Evolutionary conservation across 1,140 invertebrate genomes (phyloP), one percentile per base, ranked within the genome.

Genomic region (Homarus americanus): DNA sequence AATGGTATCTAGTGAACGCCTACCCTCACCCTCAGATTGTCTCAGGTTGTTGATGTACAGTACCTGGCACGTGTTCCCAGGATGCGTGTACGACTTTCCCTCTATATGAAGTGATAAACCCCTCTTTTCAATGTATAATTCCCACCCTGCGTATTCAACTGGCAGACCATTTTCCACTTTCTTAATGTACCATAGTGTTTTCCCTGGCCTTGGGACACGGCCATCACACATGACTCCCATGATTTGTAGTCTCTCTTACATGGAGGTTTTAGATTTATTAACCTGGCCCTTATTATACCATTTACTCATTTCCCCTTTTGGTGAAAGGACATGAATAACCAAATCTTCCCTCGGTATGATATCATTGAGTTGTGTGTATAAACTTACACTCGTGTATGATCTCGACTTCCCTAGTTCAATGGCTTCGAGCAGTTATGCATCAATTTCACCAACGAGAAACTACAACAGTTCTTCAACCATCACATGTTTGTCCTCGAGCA

Each of bases 381-480:
- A 69, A 24, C 63, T 69, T 69, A 69, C 32, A 24, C 5, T 32
- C 4, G 63, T 69, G 28, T 69, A 44, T 86, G 66, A n/a, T 91
- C 63, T 76, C 66, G n/a, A 40, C 63, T 83, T 44, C 53, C 87
- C 63, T 69, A 99, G 98, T 99, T 95, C 96, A 99, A 99, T 96
- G 97, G 98, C 95, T 99, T 99, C 96, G 99, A 99, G 96, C 99
- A 99, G 96, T 96, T 99, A 94, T 99, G 99, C 96, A 99, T 99
- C 97, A 99, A 99, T 97, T 99, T 99, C 96, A 99, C 99, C 95
- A 99, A 99, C 95, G 99, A 99, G 96, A 98, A 99, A 95, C 96
- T 99, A 93, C 99, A 99, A 96, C 99, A 99, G 95, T 99, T 99
- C 96, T 99, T 99, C 98, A 99, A 99, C 96, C 99, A 99, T 95